A percentile compares a stretch with the other conserved stretches of the same genome.
Evolutionary conservation across 2,888 invertebrate genomes (phyloP).

Genomic region (Rhingia campestris): DNA sequence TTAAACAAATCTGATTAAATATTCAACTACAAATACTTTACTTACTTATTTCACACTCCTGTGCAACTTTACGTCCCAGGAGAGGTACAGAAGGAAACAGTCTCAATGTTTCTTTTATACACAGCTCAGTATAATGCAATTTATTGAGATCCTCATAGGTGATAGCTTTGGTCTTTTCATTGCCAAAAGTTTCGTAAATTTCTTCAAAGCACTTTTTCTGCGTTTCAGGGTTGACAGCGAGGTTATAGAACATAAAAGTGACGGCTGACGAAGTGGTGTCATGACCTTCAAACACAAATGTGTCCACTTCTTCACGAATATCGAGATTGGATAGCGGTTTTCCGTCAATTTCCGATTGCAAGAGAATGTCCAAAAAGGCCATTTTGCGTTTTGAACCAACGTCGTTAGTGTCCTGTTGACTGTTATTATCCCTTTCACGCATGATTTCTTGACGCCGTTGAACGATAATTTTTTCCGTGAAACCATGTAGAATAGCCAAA

Average conservation of each 20-base stretch:
- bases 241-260: slow-evolving; percentile 83
- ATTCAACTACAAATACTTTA: slow-evolving; percentile 1
- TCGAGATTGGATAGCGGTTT: slow-evolving; percentile 85
- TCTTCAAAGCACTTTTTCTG: slow-evolving; percentile 83
- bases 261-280: slow-evolving; percentile 84
- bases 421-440: slow-evolving; percentile 66
- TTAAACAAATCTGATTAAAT: no score
- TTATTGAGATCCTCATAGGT: slow-evolving; percentile 80
- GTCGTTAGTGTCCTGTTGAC: slow-evolving; percentile 78
- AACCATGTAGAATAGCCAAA: slow-evolving; percentile 83
- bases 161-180: slow-evolving; percentile 78
- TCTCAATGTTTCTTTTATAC: slow-evolving; percentile 81
- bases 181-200: slow-evolving; percentile 81
- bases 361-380: slow-evolving; percentile 87
- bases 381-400: slow-evolving; percentile 85
- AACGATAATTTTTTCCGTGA: slow-evolving; percentile 84
- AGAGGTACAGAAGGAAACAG: slow-evolving; percentile 81
- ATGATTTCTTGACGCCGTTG: slow-evolving; percentile 82
- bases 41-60: slow-evolving; percentile 82
- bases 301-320: slow-evolving; percentile 88
- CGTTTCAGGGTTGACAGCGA: slow-evolving; percentile 83
- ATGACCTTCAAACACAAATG: slow-evolving; percentile 88
- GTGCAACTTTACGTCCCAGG: slow-evolving; percentile 79
- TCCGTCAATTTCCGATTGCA: slow-evolving; percentile 85
- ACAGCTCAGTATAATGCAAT: slow-evolving; percentile 80